Percentiles rank a stretch among this genome's conserved stretches.
Evolutionary conservation across 2,888 invertebrate species (phyloP).

Genomic region (Lottia scabra): DNA sequence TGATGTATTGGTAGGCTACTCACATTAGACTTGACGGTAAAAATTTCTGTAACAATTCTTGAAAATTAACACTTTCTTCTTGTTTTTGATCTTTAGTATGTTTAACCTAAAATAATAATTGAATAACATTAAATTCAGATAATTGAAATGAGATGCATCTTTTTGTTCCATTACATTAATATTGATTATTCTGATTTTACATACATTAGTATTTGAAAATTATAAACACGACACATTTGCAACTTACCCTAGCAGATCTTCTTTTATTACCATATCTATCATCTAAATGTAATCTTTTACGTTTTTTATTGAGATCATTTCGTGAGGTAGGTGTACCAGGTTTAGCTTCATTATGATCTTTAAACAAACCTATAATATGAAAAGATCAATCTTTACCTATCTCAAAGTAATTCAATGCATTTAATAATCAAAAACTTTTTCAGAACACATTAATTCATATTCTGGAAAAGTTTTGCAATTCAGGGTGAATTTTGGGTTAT

Average conservation of each 20-base stretch:
- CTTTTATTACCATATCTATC: constrained; percentile 46
- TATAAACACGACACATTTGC: no score
- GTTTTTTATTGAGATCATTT: constrained; percentile 40
- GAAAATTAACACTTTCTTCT: constrained; percentile 65
- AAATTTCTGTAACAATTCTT: constrained; percentile 64
- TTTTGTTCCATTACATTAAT: background rate
- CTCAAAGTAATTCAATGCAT: no score
- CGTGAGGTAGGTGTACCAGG: background rate
- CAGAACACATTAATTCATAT: no score
- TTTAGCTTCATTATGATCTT: background rate
- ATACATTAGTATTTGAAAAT: no score
- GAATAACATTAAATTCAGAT: no score
- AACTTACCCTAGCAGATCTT: constrained; percentile 59
- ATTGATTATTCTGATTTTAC: no score
- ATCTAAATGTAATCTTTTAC: constrained; percentile 34
- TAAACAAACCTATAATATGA: background rate
- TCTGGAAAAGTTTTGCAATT: no score
- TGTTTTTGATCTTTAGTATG: constrained; percentile 56
- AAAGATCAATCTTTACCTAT: no score
- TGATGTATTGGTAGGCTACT: constrained; percentile 21
- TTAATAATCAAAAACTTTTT: no score
- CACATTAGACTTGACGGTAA: constrained; percentile 61
- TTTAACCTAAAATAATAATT: constrained; percentile 39
- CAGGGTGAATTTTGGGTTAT: no score
- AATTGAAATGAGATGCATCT: no score